Base-by-base conservation (phyloP, 2,888 invertebrate species). In the Oscheius onirici region DNA sequence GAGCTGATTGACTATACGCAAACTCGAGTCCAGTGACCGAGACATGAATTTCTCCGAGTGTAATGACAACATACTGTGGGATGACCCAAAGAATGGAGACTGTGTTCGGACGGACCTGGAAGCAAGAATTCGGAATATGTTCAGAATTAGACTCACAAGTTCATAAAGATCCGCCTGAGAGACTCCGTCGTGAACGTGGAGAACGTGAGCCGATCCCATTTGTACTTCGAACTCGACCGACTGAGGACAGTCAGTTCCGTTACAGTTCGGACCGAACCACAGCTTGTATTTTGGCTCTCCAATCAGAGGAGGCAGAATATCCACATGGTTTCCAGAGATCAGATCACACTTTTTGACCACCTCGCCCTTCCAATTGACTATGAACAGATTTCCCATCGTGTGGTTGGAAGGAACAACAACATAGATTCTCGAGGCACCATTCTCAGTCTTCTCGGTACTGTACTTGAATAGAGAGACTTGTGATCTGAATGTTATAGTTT, bases 1-100 rank as follows among this genome's bases (percentile, higher is more conserved):
- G 88, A 0, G 97, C 95, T 0, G 97, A 94, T 90, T 89, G 86
- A 0, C 95, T 94, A 89, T 95, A 97, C 0, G 96, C 94, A 89
- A 99, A 97, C 88, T 95, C 94, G 24, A 97, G 90, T 0, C 97
- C 97, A 0, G 97, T 96, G 28, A 97, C 93, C 0, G 95, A 94
- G 88, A 96, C 95, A 92, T 97, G 93, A n/a, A 80, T 93, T 89
- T 99, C 97, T 0, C 92, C 97, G 84, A 93, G 91, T 0, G 97
- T 95, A 84, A 99, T 93, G 17, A 96, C 90, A 60, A 96, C 89
- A 87, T 95, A 96, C 88, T 97, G 97, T 0, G 97, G 97, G 22
- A 97, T 87, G 84, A 95, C 91, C 92, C 85, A 86, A 13, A 84
- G 76, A 34, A 86, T 84, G 68, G 76, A 79, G 57, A 86, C 81